These are phyloP conservation scores for Polypterus bichir DNA, from an alignment of 2,113 vertebrate genomes.

Conservation along the genomic window DNA sequence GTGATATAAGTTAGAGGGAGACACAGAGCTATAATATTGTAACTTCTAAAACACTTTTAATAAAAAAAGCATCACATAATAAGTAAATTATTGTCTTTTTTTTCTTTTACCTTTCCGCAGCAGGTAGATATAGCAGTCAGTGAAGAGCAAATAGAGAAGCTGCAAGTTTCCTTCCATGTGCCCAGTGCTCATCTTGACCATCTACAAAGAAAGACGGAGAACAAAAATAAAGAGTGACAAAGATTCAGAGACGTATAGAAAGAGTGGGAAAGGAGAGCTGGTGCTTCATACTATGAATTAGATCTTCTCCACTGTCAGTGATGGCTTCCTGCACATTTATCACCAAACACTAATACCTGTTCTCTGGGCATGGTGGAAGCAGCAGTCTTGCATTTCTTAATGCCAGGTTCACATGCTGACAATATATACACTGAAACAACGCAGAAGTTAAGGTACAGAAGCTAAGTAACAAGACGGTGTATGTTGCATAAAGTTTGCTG, in stretches of 20 bases:
- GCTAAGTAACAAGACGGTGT: too few relatives aligned
- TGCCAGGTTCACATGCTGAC: too few relatives aligned
- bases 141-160: constrained; percentile 83
- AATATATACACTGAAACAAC: too few relatives aligned
- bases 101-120: constrained; percentile 74
- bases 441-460: too few relatives aligned
- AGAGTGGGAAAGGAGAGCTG: background rate
- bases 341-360: too few relatives aligned
- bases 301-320: background rate
- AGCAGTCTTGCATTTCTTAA: too few relatives aligned
- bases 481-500: too few relatives aligned
- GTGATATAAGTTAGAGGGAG: too few relatives aligned
- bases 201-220: constrained; percentile 40
- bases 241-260: background rate
- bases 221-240: background rate
- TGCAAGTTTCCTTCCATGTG: constrained; percentile 95
- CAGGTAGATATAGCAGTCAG: constrained; percentile 86
- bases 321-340: background rate
- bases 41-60: too few relatives aligned
- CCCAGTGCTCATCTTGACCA: constrained; percentile 90
- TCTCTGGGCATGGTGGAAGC: too few relatives aligned
- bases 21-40: too few relatives aligned
- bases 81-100: background rate
- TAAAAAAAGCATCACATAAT: too few relatives aligned
- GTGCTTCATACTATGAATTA: background rate